These are phyloP conservation scores for Eurypyga helias DNA, from an alignment of 2,113 vertebrate genomes.

Conservation along the genomic window DNA sequence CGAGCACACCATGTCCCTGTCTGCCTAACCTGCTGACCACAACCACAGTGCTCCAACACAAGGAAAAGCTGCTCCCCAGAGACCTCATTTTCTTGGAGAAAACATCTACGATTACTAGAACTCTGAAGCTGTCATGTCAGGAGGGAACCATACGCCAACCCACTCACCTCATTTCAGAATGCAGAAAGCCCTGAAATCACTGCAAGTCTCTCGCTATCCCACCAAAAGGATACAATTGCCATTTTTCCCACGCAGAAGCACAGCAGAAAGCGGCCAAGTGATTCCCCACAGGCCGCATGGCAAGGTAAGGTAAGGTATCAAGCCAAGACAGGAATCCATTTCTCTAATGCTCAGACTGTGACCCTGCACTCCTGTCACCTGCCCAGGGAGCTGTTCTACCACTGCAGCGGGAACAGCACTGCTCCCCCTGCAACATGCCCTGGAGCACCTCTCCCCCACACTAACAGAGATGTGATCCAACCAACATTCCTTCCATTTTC, in stretches of 20 bases:
- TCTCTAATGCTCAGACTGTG: not conserved
- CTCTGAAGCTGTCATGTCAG: not conserved
- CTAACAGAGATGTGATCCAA: not conserved
- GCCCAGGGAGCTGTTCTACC: not conserved
- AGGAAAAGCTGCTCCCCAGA: not conserved
- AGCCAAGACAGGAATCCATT: not conserved
- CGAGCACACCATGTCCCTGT: fast-evolving
- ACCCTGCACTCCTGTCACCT: not conserved
- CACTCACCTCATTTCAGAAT: not conserved
- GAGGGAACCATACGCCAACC: not conserved
- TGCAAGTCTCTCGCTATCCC: not conserved
- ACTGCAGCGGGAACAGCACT: too few relatives aligned
- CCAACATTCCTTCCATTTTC: not conserved
- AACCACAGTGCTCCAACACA: not conserved
- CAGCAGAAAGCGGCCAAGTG: not conserved
- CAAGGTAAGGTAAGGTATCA: not conserved
- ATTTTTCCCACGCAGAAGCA: not conserved
- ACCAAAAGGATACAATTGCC: not conserved
- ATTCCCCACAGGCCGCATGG: fast-evolving
- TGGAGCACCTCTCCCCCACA: not conserved
- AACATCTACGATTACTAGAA: not conserved
- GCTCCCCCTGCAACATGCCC: not conserved
- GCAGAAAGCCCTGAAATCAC: not conserved
- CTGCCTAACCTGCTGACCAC: not conserved
- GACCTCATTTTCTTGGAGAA: not conserved